Base-by-base conservation (phyloP, 2,888 invertebrate species). In the Scrobipalpa costella region DNA sequence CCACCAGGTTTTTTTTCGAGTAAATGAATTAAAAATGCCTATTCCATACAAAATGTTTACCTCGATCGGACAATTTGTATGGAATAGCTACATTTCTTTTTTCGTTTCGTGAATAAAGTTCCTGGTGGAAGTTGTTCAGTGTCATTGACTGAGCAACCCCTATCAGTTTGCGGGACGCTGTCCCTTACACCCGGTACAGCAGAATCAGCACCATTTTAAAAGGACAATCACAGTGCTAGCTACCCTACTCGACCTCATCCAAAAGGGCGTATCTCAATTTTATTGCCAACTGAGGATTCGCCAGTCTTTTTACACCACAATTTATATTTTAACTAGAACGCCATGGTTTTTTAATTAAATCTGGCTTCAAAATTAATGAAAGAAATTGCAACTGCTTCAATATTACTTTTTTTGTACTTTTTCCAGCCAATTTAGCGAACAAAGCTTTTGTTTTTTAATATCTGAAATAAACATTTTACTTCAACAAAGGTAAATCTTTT, bases 251-350 rank as follows among this genome's bases (percentile, higher is more conserved):
- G 6, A 8, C 15, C 57, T 27, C 17, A 34, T 7, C n/a, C 60
- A 60, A 60, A 66, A 70, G 64, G 76, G 70, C 73, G 76, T 79
- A 79, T 80, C 81, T 79, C 71, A 73, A 73, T 65, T 85, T 88
- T 86, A 88, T 87, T 86, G 77, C 80, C 66, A 63, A 33, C 67
- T 63, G 68, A 68, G 76, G 73, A 76, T 79, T 74, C 72, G 65
- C 74, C 67, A 67, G 72, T 71, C 77, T 74, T 74, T 73, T 71
- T 15, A 60, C 62, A 73, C 73, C 63, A 69, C 73, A 77, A 79
- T 80, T 81, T 81, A 81, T 83, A 76, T 80, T 76, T 76, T 77
- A 72, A 76, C 74, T 76, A 69, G 62, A 64, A 61, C 63, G 57
- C 74, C 67, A 63, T 57, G 47, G 60, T 60, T 62, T 73, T n/a